Evolutionary conservation across 2,888 invertebrate species (phyloP).

Genomic region (Barypeithes pellucidus): DNA sequence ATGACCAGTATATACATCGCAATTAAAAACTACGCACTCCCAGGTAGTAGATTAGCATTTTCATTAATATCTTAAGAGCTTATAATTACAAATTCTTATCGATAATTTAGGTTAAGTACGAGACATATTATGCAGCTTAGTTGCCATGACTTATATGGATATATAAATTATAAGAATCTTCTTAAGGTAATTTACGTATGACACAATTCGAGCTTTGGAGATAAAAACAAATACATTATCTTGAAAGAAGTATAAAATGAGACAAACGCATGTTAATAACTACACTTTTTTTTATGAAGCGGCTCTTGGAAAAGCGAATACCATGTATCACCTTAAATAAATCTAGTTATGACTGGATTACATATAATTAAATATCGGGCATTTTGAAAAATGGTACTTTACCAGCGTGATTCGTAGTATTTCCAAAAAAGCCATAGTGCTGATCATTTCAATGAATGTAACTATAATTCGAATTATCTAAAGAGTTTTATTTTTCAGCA

Average conservation of each 20-base stretch:
- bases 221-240: neutral
- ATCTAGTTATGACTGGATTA: too few species aligned
- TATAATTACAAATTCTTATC: slow-evolving; percentile 44
- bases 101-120: slow-evolving; percentile 38
- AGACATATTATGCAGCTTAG: slow-evolving; percentile 25
- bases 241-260: too few species aligned
- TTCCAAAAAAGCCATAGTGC: too few species aligned
- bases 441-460: too few species aligned
- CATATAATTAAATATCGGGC: too few species aligned
- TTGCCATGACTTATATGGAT: slow-evolving; percentile 21
- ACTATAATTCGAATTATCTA: neutral
- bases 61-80: slow-evolving; percentile 37
- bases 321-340: too few species aligned
- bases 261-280: too few species aligned
- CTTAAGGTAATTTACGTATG: slow-evolving; percentile 41
- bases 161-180: slow-evolving; percentile 41
- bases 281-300: too few species aligned
- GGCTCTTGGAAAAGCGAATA: too few species aligned
- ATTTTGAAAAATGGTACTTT: too few species aligned
- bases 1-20: neutral
- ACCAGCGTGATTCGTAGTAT: too few species aligned
- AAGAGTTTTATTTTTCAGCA: slow-evolving; percentile 72
- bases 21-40: slow-evolving; percentile 5
- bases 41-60: slow-evolving; percentile 40
- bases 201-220: slow-evolving; percentile 18